phyloP scores from a whole-genome alignment of 1,140 invertebrate genomes.

The Atta cephalotes region DNA sequence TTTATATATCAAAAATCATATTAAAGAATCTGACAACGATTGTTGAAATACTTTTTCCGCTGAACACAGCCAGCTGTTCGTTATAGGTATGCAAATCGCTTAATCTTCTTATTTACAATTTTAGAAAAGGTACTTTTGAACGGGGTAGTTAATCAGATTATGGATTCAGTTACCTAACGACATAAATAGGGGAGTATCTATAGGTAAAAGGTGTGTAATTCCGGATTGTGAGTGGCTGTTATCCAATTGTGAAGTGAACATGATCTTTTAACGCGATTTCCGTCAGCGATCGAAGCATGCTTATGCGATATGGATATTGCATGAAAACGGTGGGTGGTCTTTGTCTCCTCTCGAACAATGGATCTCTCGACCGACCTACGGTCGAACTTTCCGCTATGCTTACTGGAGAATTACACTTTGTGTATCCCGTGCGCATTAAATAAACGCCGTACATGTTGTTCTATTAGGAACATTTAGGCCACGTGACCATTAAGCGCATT shows the following conservation, averaged over 20 bases:
- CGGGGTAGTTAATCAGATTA: neutral
- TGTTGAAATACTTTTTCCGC: no score
- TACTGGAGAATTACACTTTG: conserved; percentile 47
- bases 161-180: neutral
- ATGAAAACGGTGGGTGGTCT: conserved; percentile 49
- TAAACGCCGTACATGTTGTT: conserved; percentile 18
- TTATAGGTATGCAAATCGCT: neutral
- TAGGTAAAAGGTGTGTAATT: neutral
- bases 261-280: conserved; percentile 19
- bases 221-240: neutral
- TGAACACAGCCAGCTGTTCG: no score
- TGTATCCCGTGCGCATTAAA: neutral
- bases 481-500: conserved; percentile 9
- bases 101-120: neutral
- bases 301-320: conserved; percentile 27
- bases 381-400: conserved; percentile 9
- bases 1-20: no score
- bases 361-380: conserved; percentile 13
- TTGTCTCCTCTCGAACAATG: conserved; percentile 55
- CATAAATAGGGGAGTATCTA: neutral
- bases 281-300: neutral
- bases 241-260: neutral
- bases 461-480: conserved; percentile 36
- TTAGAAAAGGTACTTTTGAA: neutral
- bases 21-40: no score